Conservation (phyloP, 2,797 vertebrate genomes). For the Coranthus polyacanthus region DNA sequence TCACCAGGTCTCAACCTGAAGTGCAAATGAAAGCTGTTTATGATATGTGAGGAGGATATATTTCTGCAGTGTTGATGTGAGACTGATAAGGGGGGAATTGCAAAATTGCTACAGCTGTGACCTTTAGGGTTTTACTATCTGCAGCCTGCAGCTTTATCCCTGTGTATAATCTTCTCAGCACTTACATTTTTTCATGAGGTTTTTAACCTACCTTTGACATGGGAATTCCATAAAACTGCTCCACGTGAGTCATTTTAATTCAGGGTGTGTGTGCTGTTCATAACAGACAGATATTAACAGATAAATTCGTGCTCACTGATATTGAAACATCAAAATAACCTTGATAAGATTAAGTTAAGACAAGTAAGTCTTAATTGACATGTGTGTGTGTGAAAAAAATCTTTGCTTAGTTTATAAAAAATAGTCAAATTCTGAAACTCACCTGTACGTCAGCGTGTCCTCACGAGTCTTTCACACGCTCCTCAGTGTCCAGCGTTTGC, state of each 20-base stretch:
- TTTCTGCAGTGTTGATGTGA: neutral
- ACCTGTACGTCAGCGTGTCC: slow-evolving; percentile 39
- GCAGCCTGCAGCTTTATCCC: neutral
- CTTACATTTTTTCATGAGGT: neutral
- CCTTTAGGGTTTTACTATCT: neutral
- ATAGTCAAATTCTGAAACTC: slow-evolving; percentile 31
- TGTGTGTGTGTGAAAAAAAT: neutral
- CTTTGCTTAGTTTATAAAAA: neutral
- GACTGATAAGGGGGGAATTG: neutral
- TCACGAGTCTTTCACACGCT: neutral
- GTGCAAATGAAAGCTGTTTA: neutral
- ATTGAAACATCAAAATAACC: too few relatives aligned
- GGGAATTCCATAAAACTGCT: slow-evolving; percentile 78
- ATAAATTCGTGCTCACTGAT: neutral
- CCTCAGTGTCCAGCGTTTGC: neutral
- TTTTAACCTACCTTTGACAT: slow-evolving; percentile 83
- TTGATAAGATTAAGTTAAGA: too few relatives aligned
- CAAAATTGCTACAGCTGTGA: rapidly evolving
- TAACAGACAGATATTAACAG: slow-evolving; percentile 8
- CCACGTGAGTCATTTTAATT: slow-evolving; percentile 78
- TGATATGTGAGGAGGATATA: neutral
- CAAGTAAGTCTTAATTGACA: too few relatives aligned
- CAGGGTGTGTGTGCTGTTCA: neutral
- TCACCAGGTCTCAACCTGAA: neutral
- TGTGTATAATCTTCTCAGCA: neutral